A percentile compares a stretch with the other conserved stretches of the same genome.
Evolutionary conservation across 2,797 vertebrate genomes (phyloP).

Genomic region (Lateolabrax maculatus): DNA sequence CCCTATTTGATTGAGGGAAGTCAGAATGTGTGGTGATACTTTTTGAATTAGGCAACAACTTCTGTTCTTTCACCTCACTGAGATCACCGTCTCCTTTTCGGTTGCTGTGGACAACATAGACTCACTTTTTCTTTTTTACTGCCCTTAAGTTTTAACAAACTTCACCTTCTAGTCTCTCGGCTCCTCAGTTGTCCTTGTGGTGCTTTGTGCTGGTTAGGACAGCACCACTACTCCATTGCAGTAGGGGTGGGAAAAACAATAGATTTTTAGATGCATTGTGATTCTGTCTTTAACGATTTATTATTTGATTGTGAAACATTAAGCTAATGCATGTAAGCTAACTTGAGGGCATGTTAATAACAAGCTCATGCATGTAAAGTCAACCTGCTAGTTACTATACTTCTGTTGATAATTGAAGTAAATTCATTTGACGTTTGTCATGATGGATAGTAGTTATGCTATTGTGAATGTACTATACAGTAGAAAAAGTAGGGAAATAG

Average conservation of each 20-base stretch:
- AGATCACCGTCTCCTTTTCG: conserved; percentile 10
- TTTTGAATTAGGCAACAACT: conserved; percentile 2
- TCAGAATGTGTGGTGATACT: not conserved
- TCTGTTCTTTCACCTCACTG: conserved; percentile 17
- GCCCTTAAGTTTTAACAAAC: conserved; percentile 3
- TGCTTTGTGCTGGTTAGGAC: not conserved
- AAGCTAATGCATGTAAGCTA: conserved; percentile 21
- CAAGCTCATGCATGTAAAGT: conserved; percentile 25
- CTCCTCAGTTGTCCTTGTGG: not conserved
- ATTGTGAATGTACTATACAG: not conserved
- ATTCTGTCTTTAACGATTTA: conserved; percentile 12
- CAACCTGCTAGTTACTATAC: conserved; percentile 1
- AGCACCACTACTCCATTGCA: not conserved
- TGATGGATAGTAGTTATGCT: conserved; percentile 13
- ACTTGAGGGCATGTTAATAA: conserved; percentile 17
- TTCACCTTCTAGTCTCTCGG: not conserved
- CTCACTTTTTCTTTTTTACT: not conserved
- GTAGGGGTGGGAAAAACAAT: not conserved
- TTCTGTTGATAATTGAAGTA: conserved; percentile 11
- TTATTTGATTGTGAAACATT: not conserved
- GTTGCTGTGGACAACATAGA: conserved; percentile 9
- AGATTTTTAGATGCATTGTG: conserved; percentile 25
- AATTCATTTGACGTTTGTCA: conserved; percentile 10
- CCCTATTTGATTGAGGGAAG: not conserved
- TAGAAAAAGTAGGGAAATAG: not conserved